These are phyloP conservation scores for Cybosia mesomella DNA, from an alignment of 2,888 invertebrate genomes.

Conservation along the genomic window DNA sequence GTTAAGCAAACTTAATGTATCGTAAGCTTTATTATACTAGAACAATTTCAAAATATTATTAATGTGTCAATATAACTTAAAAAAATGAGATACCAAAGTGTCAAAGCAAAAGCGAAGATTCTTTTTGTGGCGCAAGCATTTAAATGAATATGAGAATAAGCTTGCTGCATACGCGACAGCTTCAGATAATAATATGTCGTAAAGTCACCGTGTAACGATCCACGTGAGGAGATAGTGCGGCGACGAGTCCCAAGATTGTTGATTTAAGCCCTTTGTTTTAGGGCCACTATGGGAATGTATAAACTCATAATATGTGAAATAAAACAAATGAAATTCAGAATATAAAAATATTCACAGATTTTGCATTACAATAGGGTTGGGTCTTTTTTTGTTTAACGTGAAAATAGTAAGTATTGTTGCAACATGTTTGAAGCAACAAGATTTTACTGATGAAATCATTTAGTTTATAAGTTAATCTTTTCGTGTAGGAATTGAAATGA, in stretches of 20 bases:
- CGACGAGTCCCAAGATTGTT: constrained; percentile 65
- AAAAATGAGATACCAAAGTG: constrained; percentile 24
- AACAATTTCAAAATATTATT: not conserved
- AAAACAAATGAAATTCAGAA: constrained; percentile 39
- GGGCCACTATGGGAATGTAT: constrained; percentile 61
- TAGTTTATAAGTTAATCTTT: too few species aligned
- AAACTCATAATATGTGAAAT: constrained; percentile 46
- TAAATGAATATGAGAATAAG: constrained; percentile 54
- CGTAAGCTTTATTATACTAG: not conserved
- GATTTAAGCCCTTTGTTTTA: constrained; percentile 72
- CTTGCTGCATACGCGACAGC: constrained; percentile 47
- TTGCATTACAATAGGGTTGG: constrained; percentile 31
- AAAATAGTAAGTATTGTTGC: not conserved
- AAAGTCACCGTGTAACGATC: constrained; percentile 64
- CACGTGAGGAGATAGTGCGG: constrained; percentile 75
- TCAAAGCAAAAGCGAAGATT: constrained; percentile 21
- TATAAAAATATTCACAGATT: constrained; percentile 29
- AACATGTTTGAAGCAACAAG: not conserved
- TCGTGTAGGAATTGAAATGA: too few species aligned
- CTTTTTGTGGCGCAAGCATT: constrained; percentile 41
- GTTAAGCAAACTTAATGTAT: too few species aligned
- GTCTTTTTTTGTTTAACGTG: not conserved
- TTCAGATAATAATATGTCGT: constrained; percentile 65
- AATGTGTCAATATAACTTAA: not conserved
- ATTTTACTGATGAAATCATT: too few species aligned